Evolutionary conservation across 30 jellyfish, hydroid and myxozoan genomes (phyloP).

Genomic region (Mastigias papua): DNA sequence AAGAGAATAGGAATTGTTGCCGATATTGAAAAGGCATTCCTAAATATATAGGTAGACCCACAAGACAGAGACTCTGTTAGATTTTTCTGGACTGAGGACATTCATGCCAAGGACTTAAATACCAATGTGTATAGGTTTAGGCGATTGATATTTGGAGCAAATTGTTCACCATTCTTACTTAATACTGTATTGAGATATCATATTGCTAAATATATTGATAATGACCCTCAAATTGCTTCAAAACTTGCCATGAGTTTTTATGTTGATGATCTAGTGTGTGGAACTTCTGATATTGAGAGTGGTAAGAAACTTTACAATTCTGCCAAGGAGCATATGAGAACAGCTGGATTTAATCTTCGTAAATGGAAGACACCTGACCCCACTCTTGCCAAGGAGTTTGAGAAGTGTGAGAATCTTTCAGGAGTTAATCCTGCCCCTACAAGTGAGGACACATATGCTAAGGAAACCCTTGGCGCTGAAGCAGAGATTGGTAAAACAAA

Average conservation of each 20-base stretch:
- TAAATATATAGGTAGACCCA: neutral
- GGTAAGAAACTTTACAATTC: neutral
- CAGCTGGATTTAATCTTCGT: neutral
- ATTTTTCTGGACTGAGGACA: too few relatives aligned
- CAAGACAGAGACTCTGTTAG: too few relatives aligned
- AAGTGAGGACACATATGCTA: too few relatives aligned
- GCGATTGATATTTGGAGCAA: slow-evolving; percentile 34
- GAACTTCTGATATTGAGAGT: neutral
- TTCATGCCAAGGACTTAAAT: too few relatives aligned
- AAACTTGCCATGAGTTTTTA: too few relatives aligned
- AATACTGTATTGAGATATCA: slow-evolving; percentile 31
- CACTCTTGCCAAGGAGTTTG: too few relatives aligned
- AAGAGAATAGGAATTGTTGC: slow-evolving; percentile 2
- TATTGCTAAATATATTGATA: neutral
- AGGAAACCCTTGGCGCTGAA: too few relatives aligned
- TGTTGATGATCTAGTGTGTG: slow-evolving; percentile 19
- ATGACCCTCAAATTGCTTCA: slow-evolving; percentile 39
- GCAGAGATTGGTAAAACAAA: slow-evolving; percentile 17
- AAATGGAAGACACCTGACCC: slow-evolving; percentile 16
- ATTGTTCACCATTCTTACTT: slow-evolving; percentile 32
- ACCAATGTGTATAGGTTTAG: neutral
- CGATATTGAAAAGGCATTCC: neutral
- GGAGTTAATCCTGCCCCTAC: too few relatives aligned
- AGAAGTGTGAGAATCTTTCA: too few relatives aligned
- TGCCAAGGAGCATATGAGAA: neutral